A percentile compares a stretch with the other conserved stretches of the same genome.
phyloP scores from a whole-genome alignment of 2,888 invertebrate genomes.

The Abrostola tripartita region DNA sequence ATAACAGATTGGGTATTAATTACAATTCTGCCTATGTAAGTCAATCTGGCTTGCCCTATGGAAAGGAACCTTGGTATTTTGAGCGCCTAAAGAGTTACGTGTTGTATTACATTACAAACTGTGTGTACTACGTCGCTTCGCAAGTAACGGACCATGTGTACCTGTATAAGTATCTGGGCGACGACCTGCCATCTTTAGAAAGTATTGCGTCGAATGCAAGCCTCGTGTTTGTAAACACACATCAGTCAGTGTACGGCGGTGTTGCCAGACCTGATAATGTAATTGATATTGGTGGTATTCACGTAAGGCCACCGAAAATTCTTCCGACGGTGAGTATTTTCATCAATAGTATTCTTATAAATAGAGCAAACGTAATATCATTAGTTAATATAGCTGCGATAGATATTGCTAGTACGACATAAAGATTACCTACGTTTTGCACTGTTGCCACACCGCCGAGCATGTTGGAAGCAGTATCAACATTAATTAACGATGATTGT shows the following conservation, averaged over 20 bases:
- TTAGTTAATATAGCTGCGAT: constrained; percentile 11
- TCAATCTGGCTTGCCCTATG: constrained; percentile 78
- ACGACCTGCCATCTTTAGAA: constrained; percentile 86
- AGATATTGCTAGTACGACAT: constrained; percentile 21
- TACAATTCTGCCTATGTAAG: constrained; percentile 87
- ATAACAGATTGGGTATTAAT: constrained; percentile 82
- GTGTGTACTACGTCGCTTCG: constrained; percentile 83
- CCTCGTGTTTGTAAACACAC: constrained; percentile 90
- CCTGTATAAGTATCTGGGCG: constrained; percentile 84
- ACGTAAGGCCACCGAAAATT: constrained; percentile 83
- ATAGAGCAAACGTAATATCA: constrained; percentile 3
- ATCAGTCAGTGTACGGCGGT: constrained; percentile 89
- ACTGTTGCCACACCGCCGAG: constrained; percentile 5
- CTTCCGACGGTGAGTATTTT: constrained; percentile 83
- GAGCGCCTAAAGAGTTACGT: constrained; percentile 80
- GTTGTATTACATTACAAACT: constrained; percentile 79
- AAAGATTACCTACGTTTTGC: constrained; percentile 16
- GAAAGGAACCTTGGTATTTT: constrained; percentile 82
- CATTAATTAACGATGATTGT: constrained; percentile 20
- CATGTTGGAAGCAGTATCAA: constrained; percentile 13
- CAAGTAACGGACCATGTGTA: constrained; percentile 82
- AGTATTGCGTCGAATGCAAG: constrained; percentile 88
- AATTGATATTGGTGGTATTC: constrained; percentile 91
- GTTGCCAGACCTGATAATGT: constrained; percentile 88
- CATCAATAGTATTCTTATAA: constrained; percentile 18